Base-by-base conservation (phyloP, 2,888 invertebrate species). In the Flexamia atlantica region DNA sequence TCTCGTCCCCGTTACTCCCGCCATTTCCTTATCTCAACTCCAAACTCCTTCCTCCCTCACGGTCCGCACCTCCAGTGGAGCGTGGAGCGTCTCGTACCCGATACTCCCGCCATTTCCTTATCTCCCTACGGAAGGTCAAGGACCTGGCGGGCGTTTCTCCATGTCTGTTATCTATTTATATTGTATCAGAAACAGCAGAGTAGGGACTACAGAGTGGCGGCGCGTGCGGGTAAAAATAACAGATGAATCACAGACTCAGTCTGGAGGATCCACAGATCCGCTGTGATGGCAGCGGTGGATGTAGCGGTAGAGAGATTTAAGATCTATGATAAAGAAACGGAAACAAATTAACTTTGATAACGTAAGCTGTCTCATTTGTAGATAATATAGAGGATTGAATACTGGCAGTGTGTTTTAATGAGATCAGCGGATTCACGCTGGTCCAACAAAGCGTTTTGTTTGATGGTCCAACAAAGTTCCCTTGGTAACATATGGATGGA, bases 81-180 rank as follows among this genome's bases (percentile, higher is more conserved):
- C n/a, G n/a, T 40, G 40, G 40, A 40, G 40, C 40, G 40, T 40
- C 40, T n/a, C n/a, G n/a, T n/a, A n/a, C n/a, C 46, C 9, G 5
- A 36, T 7, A 36, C 5, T 36, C 57, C 4, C 23, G 57, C 3
- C 57, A 57, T 23, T 23, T 57, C 23, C 57, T 9, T 57, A 23
- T 57, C 57, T 64, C 64, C 28, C 9, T 28, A 7, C 30, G 28
- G 20, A 32, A 72, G 72, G 72, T 40, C 72, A 7, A 42, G 42
- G 76, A 76, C 76, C 46, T 9, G 28, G 50, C 46, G 25, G 20
- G 50, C 72, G 50, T 7, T 50, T 50, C 76, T 76, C n/a, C n/a
- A n/a, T n/a, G n/a, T n/a, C 76, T 76, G 76, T 76, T 76, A 76
- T 76, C 76, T 76, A 76, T 76, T 40, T 76, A 76, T 76, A 76